Base-by-base conservation (phyloP, 2,888 invertebrate species). In the Hyposoter dolosus region DNA sequence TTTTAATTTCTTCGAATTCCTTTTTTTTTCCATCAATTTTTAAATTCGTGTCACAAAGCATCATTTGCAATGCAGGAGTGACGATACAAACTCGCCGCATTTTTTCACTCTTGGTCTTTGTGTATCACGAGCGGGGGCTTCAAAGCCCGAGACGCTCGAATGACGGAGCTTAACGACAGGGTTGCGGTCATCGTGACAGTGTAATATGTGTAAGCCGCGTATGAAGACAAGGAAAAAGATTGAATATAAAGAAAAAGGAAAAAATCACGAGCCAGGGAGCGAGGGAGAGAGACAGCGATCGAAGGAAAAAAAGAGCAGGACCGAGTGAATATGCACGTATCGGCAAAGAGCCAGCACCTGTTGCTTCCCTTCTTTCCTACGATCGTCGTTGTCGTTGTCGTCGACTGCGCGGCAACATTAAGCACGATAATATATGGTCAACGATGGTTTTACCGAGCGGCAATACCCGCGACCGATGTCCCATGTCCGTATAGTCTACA, bases 391-490 rank as follows among this genome's bases (percentile, higher is more conserved):
- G 79, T 82, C 79, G 77, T 81, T 72, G 79, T 83, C 80, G 69
- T 76, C 79, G 78, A 82, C 23, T 79, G 72, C 66, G 81, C 79
- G 87, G 84, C 75, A 84, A 87, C 84, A 82, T 85, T 85, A 83
- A 71, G 84, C 78, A 86, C 83, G 84, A 88, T 89, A 87, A 89
- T 86, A 83, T 89, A 89, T 86, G 88, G 88, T 85, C 88, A 87
- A 82, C 83, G 84, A 56, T 78, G 80, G 79, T 60, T 85, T 81
- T 83, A 72, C 82, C 66, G 69, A 76, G 80, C 85, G 74, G 82
- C 86, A 84, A 89, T 90, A 90, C 88, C 89, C 89, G 90, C 40
- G 47, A 53, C 89, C 90, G 90, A 89, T 90, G 89, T 91, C 90
- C 88, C 88, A 84, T 89, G 89, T 89, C 88, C 89, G 85, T 86